phyloP scores from a whole-genome alignment of 92 coral and sea anemone genomes.

The Epizoanthus scotinus region DNA sequence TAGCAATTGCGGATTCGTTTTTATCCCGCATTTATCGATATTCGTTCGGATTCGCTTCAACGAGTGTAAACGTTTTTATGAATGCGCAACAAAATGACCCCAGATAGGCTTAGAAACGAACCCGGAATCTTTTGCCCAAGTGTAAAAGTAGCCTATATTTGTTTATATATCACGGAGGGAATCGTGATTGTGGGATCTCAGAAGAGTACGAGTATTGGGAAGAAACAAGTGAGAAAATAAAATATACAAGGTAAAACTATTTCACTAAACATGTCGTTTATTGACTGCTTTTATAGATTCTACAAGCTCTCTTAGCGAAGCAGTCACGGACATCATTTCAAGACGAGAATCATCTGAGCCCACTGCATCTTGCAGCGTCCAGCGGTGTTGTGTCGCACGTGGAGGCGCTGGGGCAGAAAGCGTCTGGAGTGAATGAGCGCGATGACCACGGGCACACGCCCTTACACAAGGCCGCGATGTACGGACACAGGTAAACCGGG shows the following conservation, averaged over 20 bases:
- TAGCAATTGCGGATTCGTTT: too few species aligned
- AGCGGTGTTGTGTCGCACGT: constrained; percentile 64
- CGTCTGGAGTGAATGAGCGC: constrained; percentile 63
- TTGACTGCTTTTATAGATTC: constrained; percentile 45
- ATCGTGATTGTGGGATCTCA: too few species aligned
- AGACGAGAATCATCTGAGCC: constrained; percentile 75
- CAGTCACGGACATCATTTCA: constrained; percentile 57
- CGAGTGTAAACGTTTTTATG: too few species aligned
- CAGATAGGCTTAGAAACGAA: too few species aligned
- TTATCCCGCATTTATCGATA: too few species aligned
- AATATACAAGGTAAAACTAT: neutral
- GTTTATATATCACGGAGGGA: too few species aligned
- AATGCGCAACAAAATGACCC: too few species aligned
- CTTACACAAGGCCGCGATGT: constrained; percentile 71
- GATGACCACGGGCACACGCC: constrained; percentile 77
- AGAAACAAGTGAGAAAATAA: too few species aligned
- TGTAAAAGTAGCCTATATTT: too few species aligned
- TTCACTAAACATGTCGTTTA: neutral
- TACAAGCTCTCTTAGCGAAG: constrained; percentile 55
- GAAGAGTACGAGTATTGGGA: too few species aligned
- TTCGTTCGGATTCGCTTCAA: too few species aligned
- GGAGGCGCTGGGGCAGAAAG: constrained; percentile 60
- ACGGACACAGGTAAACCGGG: constrained; percentile 64
- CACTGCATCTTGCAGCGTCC: constrained; percentile 81
- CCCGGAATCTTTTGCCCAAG: too few species aligned